Evolutionary conservation across 1,140 invertebrate species (phyloP), one percentile per base, ranked within the genome.

Genomic region (Drosophila ironensis): DNA sequence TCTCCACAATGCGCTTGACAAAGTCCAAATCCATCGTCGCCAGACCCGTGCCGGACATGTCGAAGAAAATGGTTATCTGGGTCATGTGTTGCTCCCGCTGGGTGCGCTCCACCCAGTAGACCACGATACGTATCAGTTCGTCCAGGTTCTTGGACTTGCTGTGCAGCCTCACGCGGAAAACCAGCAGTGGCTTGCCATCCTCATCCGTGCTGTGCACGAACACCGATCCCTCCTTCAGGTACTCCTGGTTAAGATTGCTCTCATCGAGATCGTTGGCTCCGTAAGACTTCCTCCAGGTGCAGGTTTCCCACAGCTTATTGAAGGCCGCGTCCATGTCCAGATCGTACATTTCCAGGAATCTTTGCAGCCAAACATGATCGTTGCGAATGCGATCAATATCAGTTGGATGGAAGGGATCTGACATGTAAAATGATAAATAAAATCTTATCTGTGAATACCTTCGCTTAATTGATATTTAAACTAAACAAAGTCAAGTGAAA

Each of bases 21-120:
- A 96, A 93, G 12, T 97, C 96, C 93, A 97, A 94, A 90, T 98
- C 97, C 93, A 98, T 92, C 77, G 98, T 97, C 3, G 93, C 92
- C 9, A 98, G 74, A 0, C 97, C 97, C 66, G 95, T 94, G 14
- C 95, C 94, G 24, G 93, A 92, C 94, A 98, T 95, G 90, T 99
- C 97, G 86, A 98, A 97, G 78, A 98, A 94, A 40, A 98, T 87
- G 2, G 96, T 95, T 59, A 98, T 93, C 88, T 93, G 93, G 69
- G 95, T 93, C 42, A 95, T 93, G 72, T 96, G 94, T 42, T 94
- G 93, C 86, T 95, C 92, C 63, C 94, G 93, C 91, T 97, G 96
- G 41, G 95, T 89, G 72, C 95, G 91, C 88, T 99, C 97, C 64
- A 98, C 94, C 94, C 95, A 97, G 88, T 97, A 98, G 1, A 97